Evolutionary conservation across 2,888 invertebrate species (phyloP).

Genomic region (Agonum fuliginosum): DNA sequence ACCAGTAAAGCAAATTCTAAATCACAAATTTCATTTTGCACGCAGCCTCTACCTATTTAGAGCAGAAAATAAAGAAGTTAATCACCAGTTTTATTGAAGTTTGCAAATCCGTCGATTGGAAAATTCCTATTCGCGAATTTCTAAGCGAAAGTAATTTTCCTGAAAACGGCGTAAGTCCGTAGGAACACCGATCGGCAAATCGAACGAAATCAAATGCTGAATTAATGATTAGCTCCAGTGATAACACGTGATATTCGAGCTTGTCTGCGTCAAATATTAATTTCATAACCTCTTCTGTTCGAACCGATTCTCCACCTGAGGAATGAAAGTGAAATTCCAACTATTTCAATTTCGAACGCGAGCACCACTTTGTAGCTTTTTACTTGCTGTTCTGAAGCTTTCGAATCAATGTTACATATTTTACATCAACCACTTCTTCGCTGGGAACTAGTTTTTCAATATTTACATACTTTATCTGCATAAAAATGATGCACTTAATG

Average conservation of each 20-base stretch:
- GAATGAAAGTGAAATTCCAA: not conserved
- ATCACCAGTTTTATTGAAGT: conserved; percentile 50
- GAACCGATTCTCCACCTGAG: not conserved
- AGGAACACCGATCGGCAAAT: conserved; percentile 16
- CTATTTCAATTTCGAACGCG: not conserved
- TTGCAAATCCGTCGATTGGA: conserved; percentile 50
- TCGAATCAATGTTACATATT: not conserved
- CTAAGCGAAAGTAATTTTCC: conserved; percentile 53
- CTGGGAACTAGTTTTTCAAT: too few species aligned
- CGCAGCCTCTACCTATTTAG: conserved; percentile 20
- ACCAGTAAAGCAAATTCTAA: conserved; percentile 33
- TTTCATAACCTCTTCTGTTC: conserved; percentile 21
- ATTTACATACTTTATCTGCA: too few species aligned
- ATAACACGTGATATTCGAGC: conserved; percentile 45
- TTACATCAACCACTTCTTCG: too few species aligned
- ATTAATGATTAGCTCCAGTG: conserved; percentile 44
- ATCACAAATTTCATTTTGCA: conserved; percentile 30
- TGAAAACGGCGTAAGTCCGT: conserved; percentile 38
- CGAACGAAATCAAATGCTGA: conserved; percentile 38
- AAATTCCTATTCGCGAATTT: conserved; percentile 50
- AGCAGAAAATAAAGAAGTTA: conserved; percentile 45
- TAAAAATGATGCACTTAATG: too few species aligned
- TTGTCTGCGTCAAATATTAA: conserved; percentile 48
- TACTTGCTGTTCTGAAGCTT: not conserved
- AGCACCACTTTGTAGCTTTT: not conserved